Evolutionary conservation across 2,113 vertebrate species (phyloP).

Genomic region (Rhinichthys klamathensis): DNA sequence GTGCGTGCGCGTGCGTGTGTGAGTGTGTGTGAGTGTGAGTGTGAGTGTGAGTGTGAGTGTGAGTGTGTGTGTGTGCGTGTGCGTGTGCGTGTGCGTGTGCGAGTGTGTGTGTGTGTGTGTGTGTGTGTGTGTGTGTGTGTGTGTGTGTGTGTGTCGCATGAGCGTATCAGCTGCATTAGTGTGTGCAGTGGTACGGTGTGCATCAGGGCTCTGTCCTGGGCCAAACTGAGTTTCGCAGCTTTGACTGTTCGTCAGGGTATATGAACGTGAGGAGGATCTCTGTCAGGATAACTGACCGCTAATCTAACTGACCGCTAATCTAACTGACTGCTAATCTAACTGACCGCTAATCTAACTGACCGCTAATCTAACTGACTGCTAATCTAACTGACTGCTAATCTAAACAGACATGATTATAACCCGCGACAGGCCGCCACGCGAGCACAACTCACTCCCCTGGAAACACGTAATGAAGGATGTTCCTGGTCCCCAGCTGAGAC

Average conservation of each 20-base stretch:
- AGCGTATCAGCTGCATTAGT: neutral
- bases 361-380: too few species aligned
- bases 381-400: slow-evolving; percentile 64
- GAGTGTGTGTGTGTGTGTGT: slow-evolving; percentile 34
- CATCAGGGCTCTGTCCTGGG: slow-evolving; percentile 28
- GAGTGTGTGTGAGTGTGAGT: too few species aligned
- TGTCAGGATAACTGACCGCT: slow-evolving; percentile 71
- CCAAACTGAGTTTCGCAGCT: neutral
- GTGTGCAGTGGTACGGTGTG: slow-evolving; percentile 39
- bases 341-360: too few species aligned
- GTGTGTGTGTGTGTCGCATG: too few species aligned
- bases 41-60: too few species aligned
- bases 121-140: slow-evolving; percentile 38
- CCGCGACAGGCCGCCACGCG: slow-evolving; percentile 69
- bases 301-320: slow-evolving; percentile 63
- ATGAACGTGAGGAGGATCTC: slow-evolving; percentile 69
- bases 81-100: too few species aligned
- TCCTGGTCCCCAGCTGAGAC: slow-evolving; percentile 78
- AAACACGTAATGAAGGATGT: slow-evolving; percentile 81
- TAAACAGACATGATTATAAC: slow-evolving; percentile 81
- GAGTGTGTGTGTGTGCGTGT: too few species aligned
- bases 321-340: too few species aligned
- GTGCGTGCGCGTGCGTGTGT: slow-evolving; percentile 22
- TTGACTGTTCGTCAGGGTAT: slow-evolving; percentile 59
- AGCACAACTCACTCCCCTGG: slow-evolving; percentile 70